Evolutionary conservation across 2,888 invertebrate genomes (phyloP).

Genomic region (Callimorpha dominula): DNA sequence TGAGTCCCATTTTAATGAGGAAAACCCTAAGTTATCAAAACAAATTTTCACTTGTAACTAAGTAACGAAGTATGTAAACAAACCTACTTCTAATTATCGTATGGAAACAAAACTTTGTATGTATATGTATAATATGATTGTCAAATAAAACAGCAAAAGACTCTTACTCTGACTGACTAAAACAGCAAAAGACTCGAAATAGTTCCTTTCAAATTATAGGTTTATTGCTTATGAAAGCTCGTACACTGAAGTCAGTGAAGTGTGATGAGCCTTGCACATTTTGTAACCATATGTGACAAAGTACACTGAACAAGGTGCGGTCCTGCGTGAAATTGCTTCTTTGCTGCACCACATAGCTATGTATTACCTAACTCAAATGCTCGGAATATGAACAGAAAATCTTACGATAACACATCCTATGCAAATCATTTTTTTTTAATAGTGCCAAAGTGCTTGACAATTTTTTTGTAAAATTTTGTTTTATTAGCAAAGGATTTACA

Average conservation of each 20-base stretch:
- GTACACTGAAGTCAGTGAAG: slow-evolving; percentile 20
- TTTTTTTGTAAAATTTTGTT: too few species aligned
- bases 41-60: too few species aligned
- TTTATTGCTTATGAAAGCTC: slow-evolving; percentile 16
- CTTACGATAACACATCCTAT: neutral
- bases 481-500: too few species aligned
- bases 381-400: neutral
- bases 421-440: neutral
- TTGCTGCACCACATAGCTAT: slow-evolving; percentile 29
- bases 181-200: neutral
- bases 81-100: too few species aligned
- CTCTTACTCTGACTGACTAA: neutral
- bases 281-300: slow-evolving; percentile 43
- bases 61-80: too few species aligned
- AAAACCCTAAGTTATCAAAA: too few species aligned
- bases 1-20: too few species aligned
- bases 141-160: neutral
- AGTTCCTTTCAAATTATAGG: neutral
- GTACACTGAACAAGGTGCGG: slow-evolving; percentile 31
- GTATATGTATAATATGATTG: too few species aligned
- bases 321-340: slow-evolving; percentile 49
- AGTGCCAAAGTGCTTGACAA: neutral
- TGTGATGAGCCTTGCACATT: slow-evolving; percentile 24
- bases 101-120: too few species aligned
- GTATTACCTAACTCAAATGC: slow-evolving; percentile 14